Base-by-base conservation (phyloP, 2,797 vertebrate genomes). In the Urophycis tenuis region DNA sequence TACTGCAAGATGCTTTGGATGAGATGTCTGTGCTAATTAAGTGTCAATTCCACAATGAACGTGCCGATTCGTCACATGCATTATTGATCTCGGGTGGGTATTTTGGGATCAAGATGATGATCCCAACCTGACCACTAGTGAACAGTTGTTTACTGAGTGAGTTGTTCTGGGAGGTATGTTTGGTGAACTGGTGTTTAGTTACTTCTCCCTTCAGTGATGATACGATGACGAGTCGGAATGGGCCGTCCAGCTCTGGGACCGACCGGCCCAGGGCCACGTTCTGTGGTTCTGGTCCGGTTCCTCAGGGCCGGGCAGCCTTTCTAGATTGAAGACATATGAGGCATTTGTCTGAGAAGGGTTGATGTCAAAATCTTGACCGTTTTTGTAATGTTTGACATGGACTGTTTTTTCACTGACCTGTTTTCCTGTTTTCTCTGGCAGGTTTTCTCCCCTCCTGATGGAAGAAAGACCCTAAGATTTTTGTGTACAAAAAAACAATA, bases 271-370 rank as follows among this genome's bases (percentile, higher is more conserved):
- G 86, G 7, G 3, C 10, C 91, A 90, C 83, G 93, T 94, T 94
- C 88, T 94, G 92, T 93, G 91, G 82, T 75, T 82, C 87, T 90
- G 87, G 30, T 80, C 81, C 8, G 33, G 86, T 7, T 30, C 83
- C 81, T 81, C 89, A 85, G 91, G 83, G 79, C 80, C 1, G 71
- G 84, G 22, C 78, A 76, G 86, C 89, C 85, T 88, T 53, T 84
- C 71, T 72, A 77, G 6, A 8, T 91, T 96, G 90, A 92, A 89
- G 95, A 97, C 89, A 90, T 92, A 1, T 67, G 95, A 97, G 95
- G 96, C 96, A 96, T 99, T 97, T 97, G 95, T 98, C 96, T 98
- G 97, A 99, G 96, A 95, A 95, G 95, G 94, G 91, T 29, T 25
- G 60, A 12, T 67, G 10, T 29, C 25, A 9, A 60, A 29, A 29